phyloP scores from a whole-genome alignment of 2,888 invertebrate species.

The Dasysyrphus tricinctus region DNA sequence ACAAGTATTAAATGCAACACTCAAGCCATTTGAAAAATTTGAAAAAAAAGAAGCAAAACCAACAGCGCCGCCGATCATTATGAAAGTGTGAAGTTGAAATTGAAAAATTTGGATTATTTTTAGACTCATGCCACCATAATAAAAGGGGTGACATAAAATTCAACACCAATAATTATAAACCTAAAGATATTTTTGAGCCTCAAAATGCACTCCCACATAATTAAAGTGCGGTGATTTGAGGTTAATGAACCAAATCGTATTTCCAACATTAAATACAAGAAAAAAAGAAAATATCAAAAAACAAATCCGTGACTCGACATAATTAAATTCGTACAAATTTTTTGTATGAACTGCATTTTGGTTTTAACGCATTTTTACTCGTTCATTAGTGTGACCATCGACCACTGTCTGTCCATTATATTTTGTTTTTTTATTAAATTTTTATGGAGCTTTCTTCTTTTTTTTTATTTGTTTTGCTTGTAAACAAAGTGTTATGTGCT shows the following conservation, averaged over 20 bases:
- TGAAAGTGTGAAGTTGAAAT: not conserved
- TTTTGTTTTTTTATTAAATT: slow-evolving; percentile 4
- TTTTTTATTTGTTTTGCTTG: not conserved
- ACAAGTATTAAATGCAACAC: slow-evolving; percentile 11
- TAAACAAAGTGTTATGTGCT: slow-evolving; percentile 20
- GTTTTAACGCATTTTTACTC: slow-evolving; percentile 27
- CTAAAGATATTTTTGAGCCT: not conserved
- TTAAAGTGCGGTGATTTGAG: not conserved
- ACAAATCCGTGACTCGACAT: slow-evolving; percentile 12
- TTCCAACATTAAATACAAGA: not conserved
- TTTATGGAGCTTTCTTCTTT: slow-evolving; percentile 13
- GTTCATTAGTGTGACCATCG: slow-evolving; percentile 26
- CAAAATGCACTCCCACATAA: slow-evolving; percentile 19
- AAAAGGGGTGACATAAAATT: slow-evolving; percentile 11
- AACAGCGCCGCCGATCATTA: not conserved
- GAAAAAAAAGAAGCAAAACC: not conserved
- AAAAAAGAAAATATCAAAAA: not conserved
- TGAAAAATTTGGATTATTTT: slow-evolving; percentile 6
- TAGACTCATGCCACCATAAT: slow-evolving; percentile 8
- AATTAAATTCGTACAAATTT: not conserved
- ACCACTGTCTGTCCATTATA: not conserved
- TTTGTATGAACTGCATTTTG: slow-evolving; percentile 4
- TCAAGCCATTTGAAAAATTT: not conserved
- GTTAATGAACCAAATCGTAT: slow-evolving; percentile 34
- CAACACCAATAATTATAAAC: not conserved